phyloP scores from a whole-genome alignment of 2,797 vertebrate species.

The Leptoclinus maculatus region DNA sequence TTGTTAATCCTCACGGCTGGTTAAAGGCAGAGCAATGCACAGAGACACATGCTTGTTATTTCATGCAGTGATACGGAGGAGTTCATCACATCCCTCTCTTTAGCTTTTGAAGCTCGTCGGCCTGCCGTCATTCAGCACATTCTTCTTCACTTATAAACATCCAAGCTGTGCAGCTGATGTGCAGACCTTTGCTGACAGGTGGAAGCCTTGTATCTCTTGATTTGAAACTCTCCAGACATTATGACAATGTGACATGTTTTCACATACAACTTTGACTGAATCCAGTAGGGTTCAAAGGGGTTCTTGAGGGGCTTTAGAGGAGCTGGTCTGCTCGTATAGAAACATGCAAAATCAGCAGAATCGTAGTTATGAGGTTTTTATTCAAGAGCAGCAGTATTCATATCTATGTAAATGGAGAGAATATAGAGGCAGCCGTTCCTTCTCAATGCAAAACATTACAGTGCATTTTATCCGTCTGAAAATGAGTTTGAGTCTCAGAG shows the following conservation, averaged over 20 bases:
- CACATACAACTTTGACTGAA: neutral
- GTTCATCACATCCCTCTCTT: neutral
- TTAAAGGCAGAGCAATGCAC: slow-evolving; percentile 53
- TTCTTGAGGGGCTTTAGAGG: neutral
- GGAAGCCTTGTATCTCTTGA: neutral
- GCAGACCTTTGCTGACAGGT: neutral
- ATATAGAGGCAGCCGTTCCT: too few relatives aligned
- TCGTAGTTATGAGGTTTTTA: neutral
- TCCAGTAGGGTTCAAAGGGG: too few relatives aligned
- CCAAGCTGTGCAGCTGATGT: neutral
- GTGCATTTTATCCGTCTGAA: too few relatives aligned
- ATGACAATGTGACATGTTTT: neutral
- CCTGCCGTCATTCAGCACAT: neutral
- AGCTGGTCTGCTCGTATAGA: neutral
- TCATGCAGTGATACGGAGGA: neutral
- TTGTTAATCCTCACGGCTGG: slow-evolving; percentile 76
- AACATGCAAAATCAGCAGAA: neutral
- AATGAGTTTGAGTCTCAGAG: too few relatives aligned
- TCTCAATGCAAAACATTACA: too few relatives aligned
- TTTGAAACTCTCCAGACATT: neutral
- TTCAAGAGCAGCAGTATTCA: neutral
- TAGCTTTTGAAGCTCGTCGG: neutral
- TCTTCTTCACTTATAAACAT: neutral
- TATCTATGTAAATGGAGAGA: neutral
- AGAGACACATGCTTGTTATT: slow-evolving; percentile 12